Evolutionary conservation across 1,140 invertebrate genomes (phyloP).

Genomic region (Pogonomyrmex californicus): DNA sequence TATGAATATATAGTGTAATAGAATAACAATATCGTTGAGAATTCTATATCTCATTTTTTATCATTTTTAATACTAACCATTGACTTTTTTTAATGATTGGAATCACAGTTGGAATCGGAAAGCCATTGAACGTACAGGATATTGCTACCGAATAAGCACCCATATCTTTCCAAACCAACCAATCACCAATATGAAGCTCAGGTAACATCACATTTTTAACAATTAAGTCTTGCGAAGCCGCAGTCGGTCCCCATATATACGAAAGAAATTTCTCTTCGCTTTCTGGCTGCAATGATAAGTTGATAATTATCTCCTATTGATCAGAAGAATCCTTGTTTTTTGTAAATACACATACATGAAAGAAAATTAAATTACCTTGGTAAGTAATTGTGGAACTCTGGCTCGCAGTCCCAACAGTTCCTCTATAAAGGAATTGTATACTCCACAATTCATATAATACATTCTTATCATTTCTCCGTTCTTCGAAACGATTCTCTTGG

Average conservation of each 20-base stretch:
- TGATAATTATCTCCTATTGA: neutral
- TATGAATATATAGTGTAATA: too few relatives aligned
- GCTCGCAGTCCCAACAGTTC: slow-evolving; percentile 75
- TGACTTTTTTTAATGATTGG: slow-evolving; percentile 79
- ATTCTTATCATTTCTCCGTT: slow-evolving; percentile 82
- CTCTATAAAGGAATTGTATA: slow-evolving; percentile 90
- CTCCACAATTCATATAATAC: slow-evolving; percentile 92
- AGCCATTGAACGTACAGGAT: slow-evolving; percentile 88
- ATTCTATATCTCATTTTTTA: neutral
- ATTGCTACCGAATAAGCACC: slow-evolving; percentile 89
- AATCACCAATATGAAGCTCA: slow-evolving; percentile 87
- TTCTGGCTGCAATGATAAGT: slow-evolving; percentile 17
- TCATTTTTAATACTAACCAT: slow-evolving; percentile 55
- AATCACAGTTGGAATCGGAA: slow-evolving; percentile 85
- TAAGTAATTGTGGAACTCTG: slow-evolving; percentile 83
- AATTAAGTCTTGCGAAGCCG: slow-evolving; percentile 89
- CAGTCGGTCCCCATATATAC: slow-evolving; percentile 90
- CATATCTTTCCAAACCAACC: slow-evolving; percentile 88
- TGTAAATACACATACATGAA: too few relatives aligned
- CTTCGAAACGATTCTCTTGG: slow-evolving; percentile 86
- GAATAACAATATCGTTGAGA: neutral
- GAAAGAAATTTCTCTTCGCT: slow-evolving; percentile 78
- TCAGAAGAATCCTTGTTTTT: neutral
- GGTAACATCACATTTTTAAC: slow-evolving; percentile 86
- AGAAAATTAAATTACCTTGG: slow-evolving; percentile 64